Percentiles rank a stretch among this genome's conserved stretches.
phyloP scores from a whole-genome alignment of 2,797 vertebrate genomes.

The Gymnoscopelus microlampas region DNA sequence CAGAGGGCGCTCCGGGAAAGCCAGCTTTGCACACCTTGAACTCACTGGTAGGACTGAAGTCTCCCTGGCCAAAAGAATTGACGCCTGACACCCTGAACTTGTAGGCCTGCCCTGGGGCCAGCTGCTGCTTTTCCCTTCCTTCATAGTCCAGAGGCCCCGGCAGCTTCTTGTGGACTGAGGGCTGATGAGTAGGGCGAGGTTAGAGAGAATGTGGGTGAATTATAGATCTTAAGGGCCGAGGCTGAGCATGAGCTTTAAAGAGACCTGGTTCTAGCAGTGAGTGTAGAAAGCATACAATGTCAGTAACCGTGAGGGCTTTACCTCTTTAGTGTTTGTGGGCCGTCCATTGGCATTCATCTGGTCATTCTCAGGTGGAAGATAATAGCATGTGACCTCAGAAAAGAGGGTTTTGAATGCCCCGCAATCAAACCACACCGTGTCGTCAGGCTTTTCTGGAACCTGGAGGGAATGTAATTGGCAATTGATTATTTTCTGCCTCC shows the following conservation, averaged over 20 bases:
- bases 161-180: constrained; percentile 73
- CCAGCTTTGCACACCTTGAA: constrained; percentile 98
- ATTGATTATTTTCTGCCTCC: no score
- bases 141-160: constrained; percentile 85
- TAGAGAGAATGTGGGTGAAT: not conserved
- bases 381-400: constrained; percentile 91
- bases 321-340: constrained; percentile 60
- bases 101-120: constrained; percentile 90
- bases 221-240: not conserved
- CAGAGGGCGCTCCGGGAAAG: constrained; percentile 96
- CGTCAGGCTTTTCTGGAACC: constrained; percentile 67
- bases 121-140: constrained; percentile 85
- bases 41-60: constrained; percentile 92
- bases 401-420: constrained; percentile 92
- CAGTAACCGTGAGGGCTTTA: constrained; percentile 21
- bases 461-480: constrained; percentile 17
- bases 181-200: not conserved
- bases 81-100: constrained; percentile 93
- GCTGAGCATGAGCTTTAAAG: not conserved
- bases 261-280: no score
- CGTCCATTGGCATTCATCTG: constrained; percentile 52
- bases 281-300: not conserved
- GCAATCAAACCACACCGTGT: constrained; percentile 89
- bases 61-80: constrained; percentile 90
- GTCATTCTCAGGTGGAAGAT: constrained; percentile 84